Evolutionary conservation across 2,888 invertebrate genomes (phyloP), one percentile per base, ranked within the genome.

Genomic region (Chorisops tibialis): DNA sequence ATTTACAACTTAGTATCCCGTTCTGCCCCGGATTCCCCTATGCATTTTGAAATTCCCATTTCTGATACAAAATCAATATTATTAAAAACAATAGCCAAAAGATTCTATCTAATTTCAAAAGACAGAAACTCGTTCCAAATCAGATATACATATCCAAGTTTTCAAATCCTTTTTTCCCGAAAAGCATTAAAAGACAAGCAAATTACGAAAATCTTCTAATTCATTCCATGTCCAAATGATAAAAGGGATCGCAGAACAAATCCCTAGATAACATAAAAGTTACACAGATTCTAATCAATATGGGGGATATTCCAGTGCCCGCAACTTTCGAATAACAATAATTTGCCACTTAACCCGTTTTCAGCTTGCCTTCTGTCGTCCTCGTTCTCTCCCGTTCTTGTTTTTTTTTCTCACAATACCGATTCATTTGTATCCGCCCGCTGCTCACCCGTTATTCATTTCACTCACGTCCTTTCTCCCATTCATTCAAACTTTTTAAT

Each of bases 401-500:
- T 21, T 19, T 19, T 11, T 38, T 51, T 51, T 38, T 51, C 49
- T 49, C 35, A 18, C 43, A 45, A 22, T 48, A n/a, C 24, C 24
- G 22, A 12, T 48, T 48, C 21, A 21, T 22, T 21, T 6, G 22
- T 22, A 6, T 12, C 19, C 35, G 30, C 56, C 56, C 56, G 43
- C 45, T 56, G n/a, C 43, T 38, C 14, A 12, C 35, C 43, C 45
- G 43, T 56, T 56, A 39, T 56, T 43, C 56, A 56, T 56, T 56
- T 45, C 35, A 45, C 56, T 56, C 56, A 56, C 56, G 56, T 56
- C 45, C 52, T 52, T 52, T 52, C 38, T 39, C 52, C 52, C 18
- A 30, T 52, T 38, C 56, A 56, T 56, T 56, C 56, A 56, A 56
- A 56, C 56, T 56, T 56, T 56, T 56, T 56, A 56, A 56, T 56